Conservation (phyloP, 1,140 invertebrate genomes). For the Lethrus apterus region DNA sequence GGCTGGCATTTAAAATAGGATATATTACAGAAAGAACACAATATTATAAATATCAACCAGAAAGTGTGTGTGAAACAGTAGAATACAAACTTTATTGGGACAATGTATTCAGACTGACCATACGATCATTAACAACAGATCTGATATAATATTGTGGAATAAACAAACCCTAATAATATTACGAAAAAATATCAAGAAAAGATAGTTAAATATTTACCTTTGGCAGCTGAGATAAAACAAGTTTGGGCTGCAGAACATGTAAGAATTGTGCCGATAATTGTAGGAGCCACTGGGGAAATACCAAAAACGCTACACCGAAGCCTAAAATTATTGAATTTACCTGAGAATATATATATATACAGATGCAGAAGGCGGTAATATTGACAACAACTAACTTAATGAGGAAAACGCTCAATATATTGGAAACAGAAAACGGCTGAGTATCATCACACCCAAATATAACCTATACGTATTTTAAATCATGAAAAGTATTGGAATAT, state of each 20-base stretch:
- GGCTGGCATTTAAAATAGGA: background rate
- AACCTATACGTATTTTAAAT: too few relatives aligned
- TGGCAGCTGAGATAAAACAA: background rate
- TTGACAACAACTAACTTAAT: background rate
- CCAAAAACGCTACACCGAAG: background rate
- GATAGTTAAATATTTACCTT: constrained; percentile 4
- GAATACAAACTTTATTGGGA: too few relatives aligned
- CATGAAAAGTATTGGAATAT: too few relatives aligned
- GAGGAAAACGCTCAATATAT: too few relatives aligned
- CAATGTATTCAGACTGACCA: too few relatives aligned
- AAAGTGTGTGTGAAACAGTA: constrained; percentile 1
- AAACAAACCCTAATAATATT: background rate
- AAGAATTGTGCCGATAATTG: background rate
- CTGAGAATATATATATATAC: background rate
- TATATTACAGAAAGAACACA: background rate
- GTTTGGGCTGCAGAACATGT: background rate
- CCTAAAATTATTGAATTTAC: background rate
- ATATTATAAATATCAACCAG: background rate
- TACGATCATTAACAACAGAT: background rate
- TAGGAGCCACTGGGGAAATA: constrained; percentile 3
- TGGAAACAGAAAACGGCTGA: too few relatives aligned
- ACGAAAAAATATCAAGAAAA: constrained; percentile 1
- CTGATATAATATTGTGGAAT: background rate
- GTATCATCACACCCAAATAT: too few relatives aligned
- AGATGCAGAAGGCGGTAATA: constrained; percentile 1